phyloP scores from a whole-genome alignment of 2,113 vertebrate species.

The Eonycteris spelaea region DNA sequence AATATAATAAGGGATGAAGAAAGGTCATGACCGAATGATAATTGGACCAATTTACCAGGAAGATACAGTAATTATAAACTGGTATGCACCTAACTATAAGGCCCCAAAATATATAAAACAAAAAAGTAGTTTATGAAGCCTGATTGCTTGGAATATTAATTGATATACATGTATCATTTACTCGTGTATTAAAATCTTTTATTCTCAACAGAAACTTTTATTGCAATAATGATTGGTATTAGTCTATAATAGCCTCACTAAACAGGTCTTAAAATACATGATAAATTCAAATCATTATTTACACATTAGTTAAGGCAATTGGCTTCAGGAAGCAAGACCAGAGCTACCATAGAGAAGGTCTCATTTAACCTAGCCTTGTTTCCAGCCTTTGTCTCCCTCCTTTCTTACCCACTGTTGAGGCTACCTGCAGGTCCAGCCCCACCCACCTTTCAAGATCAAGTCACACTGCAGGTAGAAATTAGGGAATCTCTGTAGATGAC shows the following conservation, averaged over 20 bases:
- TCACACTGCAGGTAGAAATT: neutral
- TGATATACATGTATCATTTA: neutral
- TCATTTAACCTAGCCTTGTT: neutral
- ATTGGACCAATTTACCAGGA: neutral
- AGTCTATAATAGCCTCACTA: neutral
- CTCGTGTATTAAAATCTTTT: neutral
- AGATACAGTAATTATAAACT: neutral
- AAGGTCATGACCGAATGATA: neutral
- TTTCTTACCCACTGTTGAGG: neutral
- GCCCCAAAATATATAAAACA: neutral
- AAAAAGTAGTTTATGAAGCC: neutral
- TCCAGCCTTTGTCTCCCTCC: neutral
- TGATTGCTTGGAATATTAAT: neutral
- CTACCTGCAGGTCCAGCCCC: neutral
- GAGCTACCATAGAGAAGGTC: neutral
- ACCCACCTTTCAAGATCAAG: neutral
- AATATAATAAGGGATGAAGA: neutral
- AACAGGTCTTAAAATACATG: constrained; percentile 1
- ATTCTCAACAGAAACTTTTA: neutral
- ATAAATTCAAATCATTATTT: neutral
- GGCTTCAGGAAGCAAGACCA: neutral
- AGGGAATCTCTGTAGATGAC: neutral
- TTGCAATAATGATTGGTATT: neutral
- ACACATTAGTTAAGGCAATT: neutral
- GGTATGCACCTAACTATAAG: neutral